phyloP scores from a whole-genome alignment of 2,113 vertebrate species.

The Pteronura brasiliensis region DNA sequence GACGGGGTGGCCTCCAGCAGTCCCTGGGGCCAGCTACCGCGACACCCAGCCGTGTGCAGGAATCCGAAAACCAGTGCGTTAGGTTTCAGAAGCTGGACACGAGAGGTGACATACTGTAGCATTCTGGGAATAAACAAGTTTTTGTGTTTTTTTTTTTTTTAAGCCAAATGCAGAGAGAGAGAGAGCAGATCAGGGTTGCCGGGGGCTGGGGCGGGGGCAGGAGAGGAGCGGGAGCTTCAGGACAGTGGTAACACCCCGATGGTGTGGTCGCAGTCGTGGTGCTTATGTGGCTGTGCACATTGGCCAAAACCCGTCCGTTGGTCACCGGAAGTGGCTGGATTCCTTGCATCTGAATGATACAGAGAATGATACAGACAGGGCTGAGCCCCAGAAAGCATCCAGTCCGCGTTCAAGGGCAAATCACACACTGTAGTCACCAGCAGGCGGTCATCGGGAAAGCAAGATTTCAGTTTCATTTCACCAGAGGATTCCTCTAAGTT shows the following conservation, averaged over 20 bases:
- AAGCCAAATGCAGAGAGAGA: not conserved
- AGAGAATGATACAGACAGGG: not conserved
- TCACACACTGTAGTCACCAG: fast-evolving
- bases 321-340: not conserved
- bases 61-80: not conserved
- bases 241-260: not conserved
- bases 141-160: too few relatives aligned
- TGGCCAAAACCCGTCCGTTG: not conserved
- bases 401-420: not conserved
- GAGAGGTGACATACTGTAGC: not conserved
- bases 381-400: not conserved
- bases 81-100: not conserved
- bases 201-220: too few relatives aligned
- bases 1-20: fast-evolving
- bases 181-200: not conserved
- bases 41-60: fast-evolving
- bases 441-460: not conserved
- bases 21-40: not conserved
- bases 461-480: conserved; percentile 32
- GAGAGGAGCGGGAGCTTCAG: not conserved
- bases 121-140: not conserved
- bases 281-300: too few relatives aligned
- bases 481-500: conserved; percentile 41
- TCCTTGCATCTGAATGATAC: not conserved
- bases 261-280: fast-evolving